Conservation (phyloP, 2,888 invertebrate species). For the Temnothorax unifasciatus region DNA sequence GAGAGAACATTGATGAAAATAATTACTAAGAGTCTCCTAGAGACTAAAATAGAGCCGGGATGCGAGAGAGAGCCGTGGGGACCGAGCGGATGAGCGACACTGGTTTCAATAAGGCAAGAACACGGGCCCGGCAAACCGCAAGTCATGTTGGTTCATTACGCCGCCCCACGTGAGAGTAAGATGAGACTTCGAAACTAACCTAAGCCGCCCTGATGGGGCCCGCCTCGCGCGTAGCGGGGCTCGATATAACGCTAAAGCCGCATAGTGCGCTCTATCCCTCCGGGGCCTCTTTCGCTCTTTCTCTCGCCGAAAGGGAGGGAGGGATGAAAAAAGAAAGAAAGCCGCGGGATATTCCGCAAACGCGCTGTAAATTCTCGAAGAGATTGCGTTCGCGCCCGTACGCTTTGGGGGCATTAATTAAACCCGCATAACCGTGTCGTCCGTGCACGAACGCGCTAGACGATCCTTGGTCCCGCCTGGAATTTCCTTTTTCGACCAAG, state of each 20-base stretch:
- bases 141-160: slow-evolving; percentile 86
- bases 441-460: slow-evolving; percentile 48
- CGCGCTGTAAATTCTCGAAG: slow-evolving; percentile 70
- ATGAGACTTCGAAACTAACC: slow-evolving; percentile 81
- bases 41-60: slow-evolving; percentile 12
- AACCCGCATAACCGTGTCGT: slow-evolving; percentile 59
- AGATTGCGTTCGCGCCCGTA: slow-evolving; percentile 71
- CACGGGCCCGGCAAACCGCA: slow-evolving; percentile 83
- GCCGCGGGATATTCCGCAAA: slow-evolving; percentile 61
- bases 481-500: slow-evolving; percentile 56
- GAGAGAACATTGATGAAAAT: slow-evolving; percentile 23
- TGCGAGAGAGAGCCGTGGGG: slow-evolving; percentile 15
- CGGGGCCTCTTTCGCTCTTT: slow-evolving; percentile 44
- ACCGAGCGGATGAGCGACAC: slow-evolving; percentile 82
- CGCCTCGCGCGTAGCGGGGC: slow-evolving; percentile 74
- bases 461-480: slow-evolving; percentile 31
- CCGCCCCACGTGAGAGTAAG: slow-evolving; percentile 83
- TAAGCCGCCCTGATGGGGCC: slow-evolving; percentile 75
- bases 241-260: slow-evolving; percentile 64
- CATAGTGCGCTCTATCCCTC: slow-evolving; percentile 59
- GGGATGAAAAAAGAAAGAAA: neutral
- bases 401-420: slow-evolving; percentile 70
- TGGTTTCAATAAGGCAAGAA: slow-evolving; percentile 85
- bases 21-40: slow-evolving; percentile 28
- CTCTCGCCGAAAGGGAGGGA: slow-evolving; percentile 32